Evolutionary conservation across 2,888 invertebrate species (phyloP).

Genomic region (Clanis bilineata): DNA sequence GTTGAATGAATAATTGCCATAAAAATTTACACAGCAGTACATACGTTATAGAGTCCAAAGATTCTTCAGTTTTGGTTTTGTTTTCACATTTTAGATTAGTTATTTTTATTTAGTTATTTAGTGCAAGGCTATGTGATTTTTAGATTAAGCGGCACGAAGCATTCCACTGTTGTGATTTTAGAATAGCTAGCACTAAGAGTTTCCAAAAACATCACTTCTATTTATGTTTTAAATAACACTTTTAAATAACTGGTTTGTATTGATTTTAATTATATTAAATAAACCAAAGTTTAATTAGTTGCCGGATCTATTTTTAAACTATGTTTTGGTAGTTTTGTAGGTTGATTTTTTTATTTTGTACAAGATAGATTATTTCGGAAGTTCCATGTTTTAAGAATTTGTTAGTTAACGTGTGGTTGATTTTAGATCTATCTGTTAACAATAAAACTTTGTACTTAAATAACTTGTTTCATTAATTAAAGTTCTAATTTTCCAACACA

Average conservation of each 20-base stretch:
- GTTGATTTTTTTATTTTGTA: slow-evolving; percentile 45
- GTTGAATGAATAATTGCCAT: slow-evolving; percentile 37
- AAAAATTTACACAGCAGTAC: slow-evolving; percentile 29
- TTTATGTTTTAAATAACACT: slow-evolving; percentile 22
- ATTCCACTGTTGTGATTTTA: slow-evolving; percentile 79
- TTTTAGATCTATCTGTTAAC: slow-evolving; percentile 63
- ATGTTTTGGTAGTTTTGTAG: slow-evolving; percentile 26
- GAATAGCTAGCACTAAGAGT: slow-evolving; percentile 52
- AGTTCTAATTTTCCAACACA: no score
- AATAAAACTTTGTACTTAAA: slow-evolving; percentile 58
- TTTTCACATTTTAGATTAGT: slow-evolving; percentile 44
- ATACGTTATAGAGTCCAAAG: slow-evolving; percentile 60
- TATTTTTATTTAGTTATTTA: slow-evolving; percentile 40
- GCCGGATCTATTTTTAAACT: slow-evolving; percentile 30
- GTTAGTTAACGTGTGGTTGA: slow-evolving; percentile 53
- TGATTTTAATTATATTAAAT: slow-evolving; percentile 39
- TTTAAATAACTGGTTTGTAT: slow-evolving; percentile 35
- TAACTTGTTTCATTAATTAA: slow-evolving; percentile 30
- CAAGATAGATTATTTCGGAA: slow-evolving; percentile 33
- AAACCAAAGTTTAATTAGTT: slow-evolving; percentile 49
- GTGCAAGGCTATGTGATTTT: slow-evolving; percentile 73
- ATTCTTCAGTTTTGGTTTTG: slow-evolving; percentile 48
- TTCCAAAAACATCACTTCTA: slow-evolving; percentile 24
- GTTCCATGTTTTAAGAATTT: slow-evolving; percentile 48
- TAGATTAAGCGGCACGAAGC: slow-evolving; percentile 70